A percentile compares a stretch with the other conserved stretches of the same genome.
These are phyloP conservation scores for Myripristis jacobus DNA, from an alignment of 2,797 vertebrate genomes.

Conservation along the genomic window DNA sequence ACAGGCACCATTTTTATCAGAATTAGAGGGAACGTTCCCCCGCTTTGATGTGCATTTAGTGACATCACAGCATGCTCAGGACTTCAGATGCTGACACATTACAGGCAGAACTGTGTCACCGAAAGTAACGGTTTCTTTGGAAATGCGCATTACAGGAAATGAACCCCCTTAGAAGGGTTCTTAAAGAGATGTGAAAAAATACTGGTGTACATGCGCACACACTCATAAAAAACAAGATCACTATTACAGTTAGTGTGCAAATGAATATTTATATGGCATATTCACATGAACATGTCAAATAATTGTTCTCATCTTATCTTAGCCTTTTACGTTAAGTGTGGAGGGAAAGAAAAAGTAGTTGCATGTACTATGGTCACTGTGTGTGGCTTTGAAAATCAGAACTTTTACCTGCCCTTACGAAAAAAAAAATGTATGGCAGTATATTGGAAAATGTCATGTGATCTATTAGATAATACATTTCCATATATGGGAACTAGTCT, in stretches of 20 bases:
- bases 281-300: background rate
- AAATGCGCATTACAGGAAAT: constrained; percentile 19
- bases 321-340: background rate
- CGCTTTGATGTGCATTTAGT: background rate
- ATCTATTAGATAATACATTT: too few species aligned
- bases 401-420: too few species aligned
- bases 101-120: background rate
- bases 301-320: background rate
- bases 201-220: too few species aligned
- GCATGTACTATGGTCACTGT: too few species aligned
- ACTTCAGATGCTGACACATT: background rate
- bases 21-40: background rate
- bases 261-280: background rate
- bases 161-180: background rate
- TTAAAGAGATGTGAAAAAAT: background rate
- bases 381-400: too few species aligned
- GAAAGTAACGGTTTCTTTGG: background rate
- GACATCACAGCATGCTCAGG: background rate
- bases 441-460: too few species aligned
- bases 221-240: too few species aligned
- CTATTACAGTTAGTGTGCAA: too few species aligned
- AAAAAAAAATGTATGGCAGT: too few species aligned
- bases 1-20: background rate
- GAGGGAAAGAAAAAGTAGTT: too few species aligned
- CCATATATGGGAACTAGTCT: too few species aligned